phyloP scores from a whole-genome alignment of 1,140 invertebrate species.

The Bemisia tabaci region DNA sequence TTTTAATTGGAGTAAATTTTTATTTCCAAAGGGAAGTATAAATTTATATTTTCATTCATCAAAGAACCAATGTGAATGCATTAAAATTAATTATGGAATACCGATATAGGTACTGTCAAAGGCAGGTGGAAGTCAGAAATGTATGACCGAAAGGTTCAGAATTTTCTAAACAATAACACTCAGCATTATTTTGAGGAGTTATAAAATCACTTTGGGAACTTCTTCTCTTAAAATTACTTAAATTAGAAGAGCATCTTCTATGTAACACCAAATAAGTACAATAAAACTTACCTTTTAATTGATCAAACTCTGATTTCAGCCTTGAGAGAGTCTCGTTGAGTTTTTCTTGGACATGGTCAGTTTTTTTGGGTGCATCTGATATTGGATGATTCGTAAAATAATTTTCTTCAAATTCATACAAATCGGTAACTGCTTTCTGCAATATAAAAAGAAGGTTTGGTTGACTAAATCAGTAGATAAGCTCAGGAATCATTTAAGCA shows the following conservation, averaged over 20 bases:
- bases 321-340: constrained; percentile 45
- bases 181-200: background rate
- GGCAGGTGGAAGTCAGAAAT: background rate
- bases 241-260: background rate
- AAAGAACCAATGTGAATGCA: background rate
- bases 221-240: constrained; percentile 2
- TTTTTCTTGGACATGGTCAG: constrained; percentile 46
- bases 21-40: constrained; percentile 1
- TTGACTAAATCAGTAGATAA: too few species aligned
- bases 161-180: background rate
- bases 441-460: constrained; percentile 24
- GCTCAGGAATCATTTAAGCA: too few species aligned
- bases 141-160: background rate
- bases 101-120: background rate
- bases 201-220: background rate
- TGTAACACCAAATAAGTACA: constrained; percentile 10
- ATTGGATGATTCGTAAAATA: constrained; percentile 63
- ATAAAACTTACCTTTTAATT: background rate
- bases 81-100: too few species aligned
- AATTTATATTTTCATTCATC: background rate
- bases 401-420: constrained; percentile 57
- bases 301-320: constrained; percentile 55
- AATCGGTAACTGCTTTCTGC: constrained; percentile 45
- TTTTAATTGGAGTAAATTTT: background rate
- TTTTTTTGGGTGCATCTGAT: constrained; percentile 50